Percentiles rank a stretch among this genome's conserved stretches.
Evolutionary conservation across 2,888 invertebrate species (phyloP).

Genomic region (Drosophila limbata): DNA sequence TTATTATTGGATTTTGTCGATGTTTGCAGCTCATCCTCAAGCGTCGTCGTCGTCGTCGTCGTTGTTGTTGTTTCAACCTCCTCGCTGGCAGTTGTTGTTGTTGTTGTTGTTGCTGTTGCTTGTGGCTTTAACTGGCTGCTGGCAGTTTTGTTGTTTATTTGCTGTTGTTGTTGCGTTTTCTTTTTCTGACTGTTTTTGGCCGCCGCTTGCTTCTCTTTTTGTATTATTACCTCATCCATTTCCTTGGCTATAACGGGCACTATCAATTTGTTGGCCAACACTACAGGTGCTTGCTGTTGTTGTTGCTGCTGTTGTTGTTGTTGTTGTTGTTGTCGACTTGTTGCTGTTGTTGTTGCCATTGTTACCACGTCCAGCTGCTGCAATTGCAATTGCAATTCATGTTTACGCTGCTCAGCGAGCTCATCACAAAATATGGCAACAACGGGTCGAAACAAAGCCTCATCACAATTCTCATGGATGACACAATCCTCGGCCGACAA

Average conservation of each 20-base stretch:
- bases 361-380: constrained; percentile 21
- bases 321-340: neutral
- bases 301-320: constrained; percentile 15
- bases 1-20: constrained; percentile 57
- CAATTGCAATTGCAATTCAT: constrained; percentile 50
- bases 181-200: constrained; percentile 6
- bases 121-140: constrained; percentile 28
- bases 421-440: constrained; percentile 86
- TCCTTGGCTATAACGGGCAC: constrained; percentile 85
- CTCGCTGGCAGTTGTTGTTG: constrained; percentile 49
- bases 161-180: constrained; percentile 47
- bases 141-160: constrained; percentile 42
- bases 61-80: constrained; percentile 41
- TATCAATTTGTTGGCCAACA: constrained; percentile 82
- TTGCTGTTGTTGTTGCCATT: constrained; percentile 14
- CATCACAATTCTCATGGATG: constrained; percentile 88
- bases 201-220: constrained; percentile 69
- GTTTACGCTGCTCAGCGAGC: constrained; percentile 64
- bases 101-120: constrained; percentile 18
- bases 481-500: constrained; percentile 82
- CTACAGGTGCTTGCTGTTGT: constrained; percentile 75
- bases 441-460: constrained; percentile 89
- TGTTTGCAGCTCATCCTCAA: constrained; percentile 47
- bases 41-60: constrained; percentile 24
- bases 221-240: constrained; percentile 79